phyloP scores from a whole-genome alignment of 2,888 invertebrate genomes.

The Polylopha cassiicola region DNA sequence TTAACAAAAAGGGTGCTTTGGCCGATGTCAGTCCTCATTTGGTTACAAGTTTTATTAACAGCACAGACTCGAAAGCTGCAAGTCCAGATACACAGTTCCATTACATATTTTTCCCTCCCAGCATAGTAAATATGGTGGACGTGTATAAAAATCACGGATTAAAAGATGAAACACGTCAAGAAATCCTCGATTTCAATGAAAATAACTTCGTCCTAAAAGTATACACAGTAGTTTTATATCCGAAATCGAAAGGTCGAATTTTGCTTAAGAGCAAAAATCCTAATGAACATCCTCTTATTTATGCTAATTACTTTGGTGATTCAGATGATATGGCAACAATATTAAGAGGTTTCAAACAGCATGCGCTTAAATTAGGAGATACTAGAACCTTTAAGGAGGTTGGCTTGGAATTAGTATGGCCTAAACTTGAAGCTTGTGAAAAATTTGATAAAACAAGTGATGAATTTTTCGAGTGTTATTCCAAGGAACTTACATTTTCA shows the following conservation, averaged over 20 bases:
- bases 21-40: conserved; percentile 56
- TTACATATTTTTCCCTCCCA: conserved; percentile 43
- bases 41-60: conserved; percentile 48
- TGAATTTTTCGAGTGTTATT: conserved; percentile 42
- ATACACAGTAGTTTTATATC: conserved; percentile 79
- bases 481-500: conserved; percentile 49
- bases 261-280: conserved; percentile 81
- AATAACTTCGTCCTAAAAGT: conserved; percentile 56
- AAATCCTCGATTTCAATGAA: conserved; percentile 41
- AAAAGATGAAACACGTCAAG: conserved; percentile 36
- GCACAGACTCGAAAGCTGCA: conserved; percentile 40
- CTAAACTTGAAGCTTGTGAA: conserved; percentile 49
- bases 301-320: conserved; percentile 80
- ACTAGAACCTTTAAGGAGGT: conserved; percentile 42
- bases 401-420: conserved; percentile 45
- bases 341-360: conserved; percentile 39
- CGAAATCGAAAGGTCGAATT: conserved; percentile 82
- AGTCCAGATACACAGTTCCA: conserved; percentile 53
- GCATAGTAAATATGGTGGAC: conserved; percentile 39
- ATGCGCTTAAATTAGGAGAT: conserved; percentile 36
- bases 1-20: conserved; percentile 65
- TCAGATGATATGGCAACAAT: conserved; percentile 66
- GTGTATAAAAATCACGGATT: conserved; percentile 38
- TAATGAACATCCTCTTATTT: conserved; percentile 78
- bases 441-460: conserved; percentile 37